Percentiles rank a stretch among this genome's conserved stretches.
These are phyloP conservation scores for Ailuropoda melanoleuca DNA, from an alignment of 2,113 vertebrate species.

Conservation along the genomic window DNA sequence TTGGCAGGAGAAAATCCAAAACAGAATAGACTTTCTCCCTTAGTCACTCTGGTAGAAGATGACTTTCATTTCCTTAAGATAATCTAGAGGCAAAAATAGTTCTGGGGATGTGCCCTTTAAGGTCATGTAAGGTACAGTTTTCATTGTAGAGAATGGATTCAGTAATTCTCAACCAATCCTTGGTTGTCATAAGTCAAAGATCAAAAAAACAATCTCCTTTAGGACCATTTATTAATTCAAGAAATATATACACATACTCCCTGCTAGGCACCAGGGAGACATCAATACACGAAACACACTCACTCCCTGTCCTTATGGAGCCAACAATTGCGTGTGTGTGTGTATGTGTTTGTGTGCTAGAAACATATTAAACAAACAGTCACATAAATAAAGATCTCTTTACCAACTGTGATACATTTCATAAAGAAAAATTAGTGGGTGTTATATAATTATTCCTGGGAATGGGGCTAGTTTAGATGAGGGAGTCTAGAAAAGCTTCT, in stretches of 20 bases:
- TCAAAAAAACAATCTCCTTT: neutral
- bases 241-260: neutral
- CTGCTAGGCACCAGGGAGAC: neutral
- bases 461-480: neutral
- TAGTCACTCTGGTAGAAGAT: neutral
- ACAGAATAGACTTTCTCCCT: neutral
- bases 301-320: neutral
- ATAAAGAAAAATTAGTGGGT: constrained; percentile 1
- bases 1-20: neutral
- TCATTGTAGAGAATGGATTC: neutral
- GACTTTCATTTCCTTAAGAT: neutral
- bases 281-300: neutral
- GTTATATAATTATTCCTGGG: neutral
- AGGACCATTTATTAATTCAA: neutral
- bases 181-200: neutral
- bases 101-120: neutral
- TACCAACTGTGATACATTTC: neutral
- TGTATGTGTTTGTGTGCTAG: neutral
- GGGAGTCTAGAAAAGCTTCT: neutral
- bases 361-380: neutral
- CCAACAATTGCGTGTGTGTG: neutral
- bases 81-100: neutral
- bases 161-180: neutral
- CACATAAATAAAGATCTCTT: neutral
- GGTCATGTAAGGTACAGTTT: neutral